A percentile compares a stretch with the other conserved stretches of the same genome.
Evolutionary conservation across 2,113 vertebrate species (phyloP).

Genomic region (Phaethon lepturus): DNA sequence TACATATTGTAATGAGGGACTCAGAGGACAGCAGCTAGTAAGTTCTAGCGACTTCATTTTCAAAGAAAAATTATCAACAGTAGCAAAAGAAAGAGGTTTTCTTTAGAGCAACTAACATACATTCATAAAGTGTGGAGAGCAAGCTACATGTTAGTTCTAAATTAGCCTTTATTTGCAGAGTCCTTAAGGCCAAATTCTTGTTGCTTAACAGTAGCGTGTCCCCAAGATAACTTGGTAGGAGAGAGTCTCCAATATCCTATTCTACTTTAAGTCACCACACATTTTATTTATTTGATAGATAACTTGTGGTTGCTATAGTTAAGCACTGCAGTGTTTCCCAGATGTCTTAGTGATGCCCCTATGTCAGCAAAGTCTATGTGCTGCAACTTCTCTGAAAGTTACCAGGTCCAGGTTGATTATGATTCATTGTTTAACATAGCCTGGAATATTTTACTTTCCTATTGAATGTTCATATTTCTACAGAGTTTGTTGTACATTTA

Average conservation of each 20-base stretch:
- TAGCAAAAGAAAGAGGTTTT: not conserved
- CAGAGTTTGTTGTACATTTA: not conserved
- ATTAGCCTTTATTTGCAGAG: not conserved
- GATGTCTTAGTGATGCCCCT: not conserved
- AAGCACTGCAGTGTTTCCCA: not conserved
- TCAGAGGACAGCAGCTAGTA: not conserved
- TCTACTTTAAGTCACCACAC: not conserved
- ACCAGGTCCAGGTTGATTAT: not conserved
- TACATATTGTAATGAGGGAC: not conserved
- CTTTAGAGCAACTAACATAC: not conserved
- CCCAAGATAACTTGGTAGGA: not conserved
- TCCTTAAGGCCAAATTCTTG: not conserved
- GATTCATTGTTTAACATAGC: not conserved
- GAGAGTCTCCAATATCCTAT: not conserved
- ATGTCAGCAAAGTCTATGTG: not conserved
- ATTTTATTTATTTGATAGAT: not conserved
- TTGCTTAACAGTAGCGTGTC: not conserved
- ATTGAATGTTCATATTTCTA: not conserved
- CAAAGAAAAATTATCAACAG: not conserved
- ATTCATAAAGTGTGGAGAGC: not conserved
- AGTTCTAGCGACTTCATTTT: not conserved
- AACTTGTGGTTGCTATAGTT: not conserved
- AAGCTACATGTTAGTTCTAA: not conserved
- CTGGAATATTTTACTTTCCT: not conserved
- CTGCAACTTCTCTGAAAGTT: not conserved